A percentile compares a stretch with the other conserved stretches of the same genome.
Evolutionary conservation across 2,113 vertebrate species (phyloP).

Genomic region (Apistogramma diplotaenia): DNA sequence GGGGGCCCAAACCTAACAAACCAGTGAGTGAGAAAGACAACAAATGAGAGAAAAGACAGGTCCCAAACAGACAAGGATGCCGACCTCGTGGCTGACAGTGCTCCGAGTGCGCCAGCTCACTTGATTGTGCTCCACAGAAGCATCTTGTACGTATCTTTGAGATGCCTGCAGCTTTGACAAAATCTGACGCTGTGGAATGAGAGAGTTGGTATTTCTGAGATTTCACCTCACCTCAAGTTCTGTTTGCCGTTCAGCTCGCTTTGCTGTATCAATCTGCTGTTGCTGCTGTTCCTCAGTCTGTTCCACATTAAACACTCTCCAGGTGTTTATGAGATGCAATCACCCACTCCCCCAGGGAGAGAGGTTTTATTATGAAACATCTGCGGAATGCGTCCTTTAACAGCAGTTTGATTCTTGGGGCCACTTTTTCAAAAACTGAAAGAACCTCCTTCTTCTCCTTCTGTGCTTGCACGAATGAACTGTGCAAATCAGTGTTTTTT

Average conservation of each 20-base stretch:
- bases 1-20: not conserved
- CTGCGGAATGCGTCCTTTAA: constrained; percentile 13
- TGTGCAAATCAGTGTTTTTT: constrained; percentile 14
- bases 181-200: not conserved
- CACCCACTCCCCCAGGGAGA: not conserved
- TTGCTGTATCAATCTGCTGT: not conserved
- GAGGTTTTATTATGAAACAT: constrained; percentile 22
- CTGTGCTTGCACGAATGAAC: not conserved
- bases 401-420: not conserved
- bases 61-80: not conserved
- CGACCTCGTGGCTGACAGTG: no score
- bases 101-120: no score
- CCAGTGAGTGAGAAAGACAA: not conserved
- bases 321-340: constrained; percentile 30
- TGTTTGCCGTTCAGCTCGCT: constrained; percentile 1
- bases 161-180: no score
- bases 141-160: no score
- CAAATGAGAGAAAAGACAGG: not conserved
- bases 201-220: not conserved
- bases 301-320: constrained; percentile 32
- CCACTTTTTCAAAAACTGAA: not conserved
- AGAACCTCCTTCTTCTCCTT: not conserved
- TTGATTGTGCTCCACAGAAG: not conserved
- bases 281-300: constrained; percentile 18
- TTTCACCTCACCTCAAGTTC: not conserved